Conservation (phyloP, 2,113 vertebrate species). For the Hypomesus transpacificus region DNA sequence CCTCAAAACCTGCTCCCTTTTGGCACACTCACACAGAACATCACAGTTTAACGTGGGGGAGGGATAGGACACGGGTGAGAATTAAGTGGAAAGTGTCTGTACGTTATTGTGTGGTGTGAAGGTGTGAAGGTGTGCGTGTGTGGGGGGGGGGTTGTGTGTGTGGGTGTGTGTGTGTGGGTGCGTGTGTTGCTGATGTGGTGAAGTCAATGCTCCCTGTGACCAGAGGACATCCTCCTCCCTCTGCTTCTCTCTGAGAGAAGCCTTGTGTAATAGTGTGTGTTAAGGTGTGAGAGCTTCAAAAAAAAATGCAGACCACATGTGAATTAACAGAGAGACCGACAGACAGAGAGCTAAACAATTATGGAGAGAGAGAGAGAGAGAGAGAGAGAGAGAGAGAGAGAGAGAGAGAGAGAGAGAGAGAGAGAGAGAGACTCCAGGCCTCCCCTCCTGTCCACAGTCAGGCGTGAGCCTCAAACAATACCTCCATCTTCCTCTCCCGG, state of each 20-base stretch:
- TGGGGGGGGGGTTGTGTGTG: background rate
- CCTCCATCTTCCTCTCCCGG: too few relatives aligned
- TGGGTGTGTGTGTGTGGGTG: background rate
- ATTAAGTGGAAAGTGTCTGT: background rate
- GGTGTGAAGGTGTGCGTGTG: background rate
- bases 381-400: background rate
- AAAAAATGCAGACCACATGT: background rate
- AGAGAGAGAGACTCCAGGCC: too few relatives aligned
- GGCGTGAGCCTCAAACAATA: too few relatives aligned
- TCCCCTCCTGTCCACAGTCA: too few relatives aligned
- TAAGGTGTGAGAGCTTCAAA: background rate
- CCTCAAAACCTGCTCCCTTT: background rate
- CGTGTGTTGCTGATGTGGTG: background rate
- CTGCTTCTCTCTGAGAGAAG: too few relatives aligned
- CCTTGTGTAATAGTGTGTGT: background rate
- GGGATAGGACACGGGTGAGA: background rate
- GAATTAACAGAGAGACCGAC: background rate
- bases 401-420: background rate
- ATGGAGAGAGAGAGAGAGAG: background rate
- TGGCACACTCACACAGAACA: background rate
- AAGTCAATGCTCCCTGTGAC: background rate
- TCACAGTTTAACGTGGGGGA: too few relatives aligned
- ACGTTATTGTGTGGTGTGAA: background rate
- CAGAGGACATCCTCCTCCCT: background rate
- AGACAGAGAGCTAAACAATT: background rate